A percentile compares a stretch with the other conserved stretches of the same genome.
Evolutionary conservation across 2,797 vertebrate genomes (phyloP).

Genomic region (Sphenodon punctatus): DNA sequence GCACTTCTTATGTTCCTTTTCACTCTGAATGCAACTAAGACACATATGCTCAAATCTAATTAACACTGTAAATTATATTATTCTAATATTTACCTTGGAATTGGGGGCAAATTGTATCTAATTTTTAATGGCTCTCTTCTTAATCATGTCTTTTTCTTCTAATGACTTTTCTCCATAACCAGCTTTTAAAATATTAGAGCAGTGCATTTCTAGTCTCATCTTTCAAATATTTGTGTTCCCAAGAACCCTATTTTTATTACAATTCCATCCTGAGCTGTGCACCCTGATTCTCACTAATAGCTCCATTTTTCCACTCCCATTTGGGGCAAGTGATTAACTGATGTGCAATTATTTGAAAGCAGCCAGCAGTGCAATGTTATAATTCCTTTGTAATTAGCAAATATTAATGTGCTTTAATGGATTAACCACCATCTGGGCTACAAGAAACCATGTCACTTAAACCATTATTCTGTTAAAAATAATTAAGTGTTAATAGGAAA

Average conservation of each 20-base stretch:
- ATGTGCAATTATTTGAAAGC: not conserved
- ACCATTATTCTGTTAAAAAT: not conserved
- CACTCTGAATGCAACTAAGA: no score
- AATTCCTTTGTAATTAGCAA: not conserved
- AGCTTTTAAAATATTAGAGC: not conserved
- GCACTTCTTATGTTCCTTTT: no score
- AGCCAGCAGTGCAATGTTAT: not conserved
- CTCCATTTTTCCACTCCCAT: not conserved
- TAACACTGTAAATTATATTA: not conserved
- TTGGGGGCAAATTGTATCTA: not conserved
- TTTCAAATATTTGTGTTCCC: not conserved
- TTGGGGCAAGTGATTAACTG: not conserved
- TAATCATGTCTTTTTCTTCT: not conserved
- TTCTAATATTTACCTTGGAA: not conserved
- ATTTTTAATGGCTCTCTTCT: not conserved
- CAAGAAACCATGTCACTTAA: not conserved
- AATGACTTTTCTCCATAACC: not conserved
- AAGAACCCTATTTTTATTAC: not conserved
- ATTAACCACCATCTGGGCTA: not conserved
- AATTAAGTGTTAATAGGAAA: not conserved
- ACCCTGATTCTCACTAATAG: not conserved
- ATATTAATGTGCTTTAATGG: slow-evolving; percentile 4
- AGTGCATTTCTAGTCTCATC: not conserved
- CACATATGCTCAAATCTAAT: not conserved
- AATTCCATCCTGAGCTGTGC: fast-evolving